A percentile compares a stretch with the other conserved stretches of the same genome.
Conservation (phyloP, 2,113 vertebrate genomes). For the Gymnogyps californianus region DNA sequence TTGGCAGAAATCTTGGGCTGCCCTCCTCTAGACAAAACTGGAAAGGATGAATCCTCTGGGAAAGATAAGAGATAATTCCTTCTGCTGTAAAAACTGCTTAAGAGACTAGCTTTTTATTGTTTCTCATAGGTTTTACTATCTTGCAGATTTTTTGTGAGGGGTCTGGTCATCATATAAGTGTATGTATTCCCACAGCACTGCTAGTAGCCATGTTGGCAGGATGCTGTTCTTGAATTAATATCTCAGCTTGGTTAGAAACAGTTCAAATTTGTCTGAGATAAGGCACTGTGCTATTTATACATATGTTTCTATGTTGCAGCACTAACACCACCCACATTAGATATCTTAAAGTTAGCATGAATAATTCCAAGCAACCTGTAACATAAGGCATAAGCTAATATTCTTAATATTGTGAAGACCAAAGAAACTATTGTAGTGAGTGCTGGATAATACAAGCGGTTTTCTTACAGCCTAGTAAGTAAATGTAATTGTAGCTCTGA, state of each 20-base stretch:
- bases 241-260: neutral
- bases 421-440: neutral
- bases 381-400: neutral
- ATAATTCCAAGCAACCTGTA: neutral
- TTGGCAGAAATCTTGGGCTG: neutral
- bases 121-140: neutral
- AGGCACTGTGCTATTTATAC: neutral
- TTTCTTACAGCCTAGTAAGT: neutral
- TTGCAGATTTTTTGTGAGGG: neutral
- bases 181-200: neutral
- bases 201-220: neutral
- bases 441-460: neutral
- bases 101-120: neutral
- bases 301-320: neutral
- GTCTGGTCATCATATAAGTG: neutral
- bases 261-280: neutral
- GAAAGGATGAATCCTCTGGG: neutral
- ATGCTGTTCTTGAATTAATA: neutral
- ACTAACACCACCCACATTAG: neutral
- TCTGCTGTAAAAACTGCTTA: neutral
- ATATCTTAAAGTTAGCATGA: neutral
- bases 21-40: neutral
- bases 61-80: neutral
- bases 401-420: neutral
- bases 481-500: neutral